A percentile compares a stretch with the other conserved stretches of the same genome.
Conservation (phyloP, 2,113 vertebrate genomes). For the Cebus imitator region DNA sequence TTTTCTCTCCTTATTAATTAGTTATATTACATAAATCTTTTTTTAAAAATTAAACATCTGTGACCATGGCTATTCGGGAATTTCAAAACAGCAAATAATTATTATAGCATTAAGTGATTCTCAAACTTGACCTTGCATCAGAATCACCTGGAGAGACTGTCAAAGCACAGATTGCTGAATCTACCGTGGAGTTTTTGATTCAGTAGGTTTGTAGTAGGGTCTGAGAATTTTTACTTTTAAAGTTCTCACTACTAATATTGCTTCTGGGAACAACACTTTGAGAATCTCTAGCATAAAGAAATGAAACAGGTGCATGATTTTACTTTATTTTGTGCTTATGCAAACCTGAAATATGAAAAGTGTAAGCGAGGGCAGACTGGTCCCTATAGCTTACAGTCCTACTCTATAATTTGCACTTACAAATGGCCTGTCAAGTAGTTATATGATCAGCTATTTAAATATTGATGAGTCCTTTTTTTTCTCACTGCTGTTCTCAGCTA, state of each 20-base stretch:
- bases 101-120: not conserved
- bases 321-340: slow-evolving; percentile 34
- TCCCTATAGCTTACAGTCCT: not conserved
- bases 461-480: slow-evolving; percentile 19
- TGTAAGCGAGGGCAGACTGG: not conserved
- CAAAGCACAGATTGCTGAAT: not conserved
- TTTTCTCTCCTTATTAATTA: not conserved
- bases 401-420: not conserved
- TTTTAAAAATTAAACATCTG: not conserved
- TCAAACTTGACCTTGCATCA: not conserved
- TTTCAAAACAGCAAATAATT: not conserved
- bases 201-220: not conserved
- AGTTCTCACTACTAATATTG: not conserved
- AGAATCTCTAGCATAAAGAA: not conserved
- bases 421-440: slow-evolving; percentile 62
- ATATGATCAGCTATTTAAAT: slow-evolving; percentile 64
- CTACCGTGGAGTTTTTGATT: not conserved
- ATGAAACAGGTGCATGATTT: not conserved
- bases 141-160: not conserved
- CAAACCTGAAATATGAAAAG: slow-evolving; percentile 43
- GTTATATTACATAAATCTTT: not conserved
- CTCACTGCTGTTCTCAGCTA: not conserved
- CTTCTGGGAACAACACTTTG: not conserved
- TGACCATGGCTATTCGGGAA: not conserved
- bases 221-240: not conserved